phyloP scores from a whole-genome alignment of 1,140 invertebrate species.

The Nixonia krombeini region DNA sequence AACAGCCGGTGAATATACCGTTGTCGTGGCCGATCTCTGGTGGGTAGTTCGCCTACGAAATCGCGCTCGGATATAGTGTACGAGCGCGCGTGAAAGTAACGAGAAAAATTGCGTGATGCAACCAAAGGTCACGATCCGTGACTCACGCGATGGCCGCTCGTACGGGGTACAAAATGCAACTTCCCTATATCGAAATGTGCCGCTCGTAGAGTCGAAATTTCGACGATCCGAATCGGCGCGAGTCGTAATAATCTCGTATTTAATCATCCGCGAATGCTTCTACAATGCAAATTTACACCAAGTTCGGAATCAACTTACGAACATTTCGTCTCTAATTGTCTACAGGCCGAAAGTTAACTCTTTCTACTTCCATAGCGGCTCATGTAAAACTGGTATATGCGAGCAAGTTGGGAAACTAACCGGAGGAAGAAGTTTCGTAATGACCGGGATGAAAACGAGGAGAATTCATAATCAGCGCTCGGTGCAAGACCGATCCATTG shows the following conservation, averaged over 20 bases:
- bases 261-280: too few species aligned
- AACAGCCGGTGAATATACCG: conserved; percentile 44
- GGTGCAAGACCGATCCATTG: background rate
- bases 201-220: conserved; percentile 12
- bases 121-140: conserved; percentile 37
- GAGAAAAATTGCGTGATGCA: conserved; percentile 30
- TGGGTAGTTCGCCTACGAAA: conserved; percentile 47
- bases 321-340: too few species aligned
- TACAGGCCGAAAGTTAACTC: too few species aligned
- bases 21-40: conserved; percentile 44
- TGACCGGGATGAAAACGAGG: conserved; percentile 9
- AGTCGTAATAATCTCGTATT: too few species aligned
- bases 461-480: conserved; percentile 7
- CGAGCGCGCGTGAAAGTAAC: conserved; percentile 38
- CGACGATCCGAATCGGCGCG: conserved; percentile 1
- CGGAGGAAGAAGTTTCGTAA: conserved; percentile 12
- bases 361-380: too few species aligned
- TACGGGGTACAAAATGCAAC: too few species aligned
- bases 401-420: conserved; percentile 1
- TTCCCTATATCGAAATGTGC: too few species aligned
- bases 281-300: too few species aligned
- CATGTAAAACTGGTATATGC: conserved; percentile 6
- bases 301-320: too few species aligned
- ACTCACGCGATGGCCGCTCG: conserved; percentile 42
- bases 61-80: conserved; percentile 39